Percentiles rank a stretch among this genome's conserved stretches.
These are phyloP conservation scores for Idaea aversata DNA, from an alignment of 2,888 invertebrate species.

Conservation along the genomic window DNA sequence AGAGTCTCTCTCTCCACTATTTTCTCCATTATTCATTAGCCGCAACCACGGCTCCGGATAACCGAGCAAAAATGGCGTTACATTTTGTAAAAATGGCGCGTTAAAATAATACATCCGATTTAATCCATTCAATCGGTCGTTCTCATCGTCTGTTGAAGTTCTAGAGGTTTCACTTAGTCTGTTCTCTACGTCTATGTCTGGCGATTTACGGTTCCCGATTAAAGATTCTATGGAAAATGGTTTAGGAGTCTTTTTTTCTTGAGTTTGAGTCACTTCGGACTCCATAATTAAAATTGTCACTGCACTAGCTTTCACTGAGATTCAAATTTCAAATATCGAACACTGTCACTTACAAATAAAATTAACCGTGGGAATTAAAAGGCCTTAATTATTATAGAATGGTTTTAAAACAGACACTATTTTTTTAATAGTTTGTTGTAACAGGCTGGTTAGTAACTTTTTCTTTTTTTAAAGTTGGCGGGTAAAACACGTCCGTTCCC, in stretches of 20 bases:
- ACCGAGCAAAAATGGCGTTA: conserved; percentile 66
- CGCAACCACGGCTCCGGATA: conserved; percentile 75
- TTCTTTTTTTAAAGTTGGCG: conserved; percentile 18
- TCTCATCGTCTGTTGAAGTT: conserved; percentile 68
- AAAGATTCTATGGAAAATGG: conserved; percentile 83
- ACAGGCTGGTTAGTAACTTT: background rate
- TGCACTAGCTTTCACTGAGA: conserved; percentile 4
- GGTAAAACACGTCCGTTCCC: conserved; percentile 47
- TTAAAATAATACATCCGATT: conserved; percentile 73
- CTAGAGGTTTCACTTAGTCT: conserved; percentile 64
- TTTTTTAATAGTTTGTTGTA: background rate
- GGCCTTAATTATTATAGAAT: background rate
- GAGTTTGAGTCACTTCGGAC: conserved; percentile 56
- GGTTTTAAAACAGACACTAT: background rate
- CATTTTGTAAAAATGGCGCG: conserved; percentile 70
- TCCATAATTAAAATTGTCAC: conserved; percentile 44
- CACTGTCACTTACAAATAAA: conserved; percentile 21
- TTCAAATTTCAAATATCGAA: conserved; percentile 9
- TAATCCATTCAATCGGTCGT: conserved; percentile 55
- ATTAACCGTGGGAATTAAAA: background rate
- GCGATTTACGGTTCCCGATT: conserved; percentile 74
- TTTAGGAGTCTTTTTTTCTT: conserved; percentile 72
- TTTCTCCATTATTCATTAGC: conserved; percentile 50
- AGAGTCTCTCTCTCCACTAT: conserved; percentile 46
- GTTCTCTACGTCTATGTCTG: conserved; percentile 73